Evolutionary conservation across 2,888 invertebrate genomes (phyloP), one percentile per base, ranked within the genome.

Genomic region (Hyles lineata): DNA sequence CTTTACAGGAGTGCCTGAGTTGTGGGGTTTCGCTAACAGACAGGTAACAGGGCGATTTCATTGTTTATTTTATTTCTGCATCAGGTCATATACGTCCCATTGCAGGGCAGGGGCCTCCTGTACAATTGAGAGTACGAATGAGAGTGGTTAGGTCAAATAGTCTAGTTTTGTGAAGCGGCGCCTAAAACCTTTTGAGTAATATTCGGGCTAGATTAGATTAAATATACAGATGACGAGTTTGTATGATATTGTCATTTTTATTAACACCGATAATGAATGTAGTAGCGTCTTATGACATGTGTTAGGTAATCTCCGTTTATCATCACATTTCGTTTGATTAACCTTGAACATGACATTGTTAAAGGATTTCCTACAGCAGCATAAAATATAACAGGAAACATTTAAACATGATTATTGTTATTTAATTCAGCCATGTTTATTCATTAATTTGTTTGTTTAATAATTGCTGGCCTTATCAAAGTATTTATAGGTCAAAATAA

Each of bases 271-370:
- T 55, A 7, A 55, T 7, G 5, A n/a, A 55, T n/a, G n/a, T 8
- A 55, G n/a, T 7, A 9, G 43, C 7, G n/a, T 55, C n/a, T 7
- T 1, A 55, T 7, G n/a, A 6, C n/a, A 55, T 55, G n/a, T n/a
- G 7, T 55, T 55, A 17, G 19, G 19, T 55, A 55, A 55, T 55
- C 55, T 55, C n/a, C 55, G 55, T 19, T 55, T 55, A 55, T 55
- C 19, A n/a, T n/a, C 55, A 55, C 43, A 43, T 11, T 43, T 15
- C 1, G 43, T 43, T 43, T 15, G 11, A 43, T 15, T 67, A 17
- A 50, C 67, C 67, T 67, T 67, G 50, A 67, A 50, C 67, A 23
- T 67, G 67, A 67, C 67, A 23, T 50, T 67, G 50, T 21, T 17
- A n/a, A 5, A 23, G 67, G 23, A 67, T 23, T 50, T 67, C 23